Percentiles rank a stretch among this genome's conserved stretches.
Conservation (phyloP, 92 coral and sea anemone genomes). For the Umimayanthus chanpuru region DNA sequence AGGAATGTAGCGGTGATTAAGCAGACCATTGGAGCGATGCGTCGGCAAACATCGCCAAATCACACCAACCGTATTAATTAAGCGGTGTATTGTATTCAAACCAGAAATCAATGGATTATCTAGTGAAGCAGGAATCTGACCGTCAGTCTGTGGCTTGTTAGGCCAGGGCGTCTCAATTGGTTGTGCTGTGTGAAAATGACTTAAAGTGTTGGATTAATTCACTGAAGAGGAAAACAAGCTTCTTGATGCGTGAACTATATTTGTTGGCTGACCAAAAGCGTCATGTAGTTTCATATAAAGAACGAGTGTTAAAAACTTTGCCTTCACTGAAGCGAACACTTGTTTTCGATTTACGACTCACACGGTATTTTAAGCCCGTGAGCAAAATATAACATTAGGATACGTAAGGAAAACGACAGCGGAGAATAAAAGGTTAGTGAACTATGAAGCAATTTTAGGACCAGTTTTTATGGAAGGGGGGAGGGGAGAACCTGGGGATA, state of each 20-base stretch:
- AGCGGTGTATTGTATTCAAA: not conserved
- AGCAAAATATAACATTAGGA: too few relatives aligned
- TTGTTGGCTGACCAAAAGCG: slow-evolving; percentile 5
- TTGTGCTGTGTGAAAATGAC: not conserved
- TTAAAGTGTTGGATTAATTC: not conserved
- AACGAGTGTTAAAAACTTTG: not conserved
- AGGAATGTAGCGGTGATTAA: slow-evolving; percentile 41
- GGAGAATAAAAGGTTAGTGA: too few relatives aligned
- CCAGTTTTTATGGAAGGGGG: too few relatives aligned
- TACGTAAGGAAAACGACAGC: too few relatives aligned
- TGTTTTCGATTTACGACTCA: not conserved
- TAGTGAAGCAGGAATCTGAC: slow-evolving; percentile 3
- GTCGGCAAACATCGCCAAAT: not conserved
- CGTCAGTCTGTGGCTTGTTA: not conserved
- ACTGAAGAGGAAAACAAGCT: not conserved
- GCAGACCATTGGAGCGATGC: slow-evolving; percentile 35
- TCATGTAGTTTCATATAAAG: not conserved
- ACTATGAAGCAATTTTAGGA: too few relatives aligned
- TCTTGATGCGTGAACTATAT: not conserved
- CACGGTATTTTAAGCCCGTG: too few relatives aligned
- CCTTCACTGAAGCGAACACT: slow-evolving; percentile 8
- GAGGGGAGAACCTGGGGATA: too few relatives aligned
- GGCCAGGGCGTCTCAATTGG: not conserved
- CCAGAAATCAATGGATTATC: not conserved
- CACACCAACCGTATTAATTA: not conserved